Evolutionary conservation across 2,113 vertebrate species (phyloP), one percentile per base, ranked within the genome.

Genomic region (Chaenocephalus aceratus): DNA sequence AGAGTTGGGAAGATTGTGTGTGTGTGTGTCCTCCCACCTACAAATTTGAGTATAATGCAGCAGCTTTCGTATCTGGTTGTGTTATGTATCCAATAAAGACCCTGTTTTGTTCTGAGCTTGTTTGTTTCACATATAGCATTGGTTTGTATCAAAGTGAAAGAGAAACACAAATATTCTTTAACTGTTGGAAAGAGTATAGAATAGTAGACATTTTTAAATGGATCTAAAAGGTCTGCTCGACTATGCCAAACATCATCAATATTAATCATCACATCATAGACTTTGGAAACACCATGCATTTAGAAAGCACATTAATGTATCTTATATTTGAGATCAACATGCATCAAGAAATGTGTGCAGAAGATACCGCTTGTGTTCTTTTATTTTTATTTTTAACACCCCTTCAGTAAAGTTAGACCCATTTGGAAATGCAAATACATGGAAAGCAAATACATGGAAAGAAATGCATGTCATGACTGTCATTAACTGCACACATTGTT

Each of bases 21-120:
- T 58, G 69, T 63, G 44, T 70, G 61, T 63, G 11, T 64, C 12
- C 30, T 78, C 64, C 82, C 88, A 72, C 81, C 86, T 84, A 88
- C 83, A 79, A 84, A 82, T 72, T 65, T 67, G 51, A 72, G 72
- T 77, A 30, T 72, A 77, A 88, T 48, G 72, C 68, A 77, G 68
- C 12, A 81, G 74, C 77, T 67, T 82, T 69, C 69, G 48, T 54
- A 54, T 67, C 70, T 65, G 58, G 18, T 64, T 66, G 70, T 57
- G 70, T 57, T 68, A 45, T 44, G 41, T 67, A 44, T 67, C 46
- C 34, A 44, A 41, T 81, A 49, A 76, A 77, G 51, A 26, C 51
- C 21, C 6, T 10, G 15, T 65, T 65, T 41, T 71, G 58, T 65
- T 51, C 44, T 54, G 23, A 18, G 68, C n/a, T 18, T 14, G 36